These are phyloP conservation scores for Meiosimyza platycephala DNA, from an alignment of 2,888 invertebrate genomes.

Conservation along the genomic window DNA sequence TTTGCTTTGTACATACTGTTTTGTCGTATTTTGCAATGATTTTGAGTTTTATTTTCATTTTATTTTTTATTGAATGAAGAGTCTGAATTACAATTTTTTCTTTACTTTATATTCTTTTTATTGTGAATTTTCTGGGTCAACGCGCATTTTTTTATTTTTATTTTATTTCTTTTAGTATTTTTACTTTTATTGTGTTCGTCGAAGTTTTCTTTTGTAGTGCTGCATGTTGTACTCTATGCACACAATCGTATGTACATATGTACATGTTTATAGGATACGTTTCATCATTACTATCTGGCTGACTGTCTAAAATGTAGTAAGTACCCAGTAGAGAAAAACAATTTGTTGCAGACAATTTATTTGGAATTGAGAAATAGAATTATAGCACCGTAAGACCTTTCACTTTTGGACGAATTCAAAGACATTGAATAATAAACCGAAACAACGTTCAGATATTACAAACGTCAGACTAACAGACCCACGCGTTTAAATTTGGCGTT, in stretches of 20 bases:
- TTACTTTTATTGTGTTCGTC: neutral
- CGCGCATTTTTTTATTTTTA: constrained; percentile 16
- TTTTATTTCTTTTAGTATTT: constrained; percentile 1
- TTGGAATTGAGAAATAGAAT: no score
- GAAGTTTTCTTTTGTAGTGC: constrained; percentile 6
- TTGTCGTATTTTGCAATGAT: neutral
- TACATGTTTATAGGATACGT: neutral
- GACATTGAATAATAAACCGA: no score
- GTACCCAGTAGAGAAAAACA: no score
- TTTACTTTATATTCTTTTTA: constrained; percentile 17
- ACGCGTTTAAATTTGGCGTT: no score
- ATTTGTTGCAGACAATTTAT: no score
- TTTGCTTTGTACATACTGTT: neutral
- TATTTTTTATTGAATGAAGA: constrained; percentile 14
- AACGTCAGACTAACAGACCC: no score
- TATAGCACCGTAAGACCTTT: no score
- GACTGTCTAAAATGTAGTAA: no score
- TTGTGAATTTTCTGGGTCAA: constrained; percentile 33
- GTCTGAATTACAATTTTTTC: constrained; percentile 1
- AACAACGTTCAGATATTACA: no score
- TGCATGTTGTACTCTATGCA: neutral
- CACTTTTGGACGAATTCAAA: no score
- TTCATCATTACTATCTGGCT: no score
- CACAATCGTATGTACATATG: neutral
- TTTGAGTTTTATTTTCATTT: neutral